phyloP scores from a whole-genome alignment of 2,888 invertebrate species.

The Ochlodes sylvanus region DNA sequence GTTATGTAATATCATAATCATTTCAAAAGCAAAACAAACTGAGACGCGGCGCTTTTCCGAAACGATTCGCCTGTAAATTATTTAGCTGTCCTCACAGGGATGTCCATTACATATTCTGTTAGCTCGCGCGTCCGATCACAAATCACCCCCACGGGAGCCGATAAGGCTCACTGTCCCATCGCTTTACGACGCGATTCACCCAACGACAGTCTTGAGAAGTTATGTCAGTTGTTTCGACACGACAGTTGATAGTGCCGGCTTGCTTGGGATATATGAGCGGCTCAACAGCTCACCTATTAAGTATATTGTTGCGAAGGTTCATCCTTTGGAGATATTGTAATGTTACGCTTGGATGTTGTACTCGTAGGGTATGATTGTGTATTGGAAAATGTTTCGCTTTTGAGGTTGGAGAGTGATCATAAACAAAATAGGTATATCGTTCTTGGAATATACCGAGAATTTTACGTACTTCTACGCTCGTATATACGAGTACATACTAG shows the following conservation, averaged over 20 bases:
- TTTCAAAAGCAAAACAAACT: background rate
- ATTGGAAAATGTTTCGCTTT: too few relatives aligned
- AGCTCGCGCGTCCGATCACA: slow-evolving; percentile 7
- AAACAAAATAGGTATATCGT: too few relatives aligned
- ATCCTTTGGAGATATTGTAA: too few relatives aligned
- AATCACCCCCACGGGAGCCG: slow-evolving; percentile 24
- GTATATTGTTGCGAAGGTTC: background rate
- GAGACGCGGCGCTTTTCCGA: too few relatives aligned
- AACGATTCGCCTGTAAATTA: slow-evolving; percentile 6
- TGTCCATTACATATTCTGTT: slow-evolving; percentile 17
- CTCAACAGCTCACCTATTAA: background rate
- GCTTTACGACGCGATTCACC: slow-evolving; percentile 28
- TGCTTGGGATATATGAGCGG: background rate
- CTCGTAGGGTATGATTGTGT: too few relatives aligned
- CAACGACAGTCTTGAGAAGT: slow-evolving; percentile 12
- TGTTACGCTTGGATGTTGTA: too few relatives aligned
- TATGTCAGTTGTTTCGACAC: slow-evolving; percentile 9
- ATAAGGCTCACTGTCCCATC: slow-evolving; percentile 24
- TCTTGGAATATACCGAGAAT: too few relatives aligned
- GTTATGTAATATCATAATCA: background rate
- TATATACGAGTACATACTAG: too few relatives aligned
- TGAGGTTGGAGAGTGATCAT: too few relatives aligned
- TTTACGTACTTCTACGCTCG: too few relatives aligned
- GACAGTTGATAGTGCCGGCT: background rate
- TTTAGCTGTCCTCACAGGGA: slow-evolving; percentile 2